These are phyloP conservation scores for Coregonus suidteri DNA, from an alignment of 2,797 vertebrate species.

Conservation along the genomic window DNA sequence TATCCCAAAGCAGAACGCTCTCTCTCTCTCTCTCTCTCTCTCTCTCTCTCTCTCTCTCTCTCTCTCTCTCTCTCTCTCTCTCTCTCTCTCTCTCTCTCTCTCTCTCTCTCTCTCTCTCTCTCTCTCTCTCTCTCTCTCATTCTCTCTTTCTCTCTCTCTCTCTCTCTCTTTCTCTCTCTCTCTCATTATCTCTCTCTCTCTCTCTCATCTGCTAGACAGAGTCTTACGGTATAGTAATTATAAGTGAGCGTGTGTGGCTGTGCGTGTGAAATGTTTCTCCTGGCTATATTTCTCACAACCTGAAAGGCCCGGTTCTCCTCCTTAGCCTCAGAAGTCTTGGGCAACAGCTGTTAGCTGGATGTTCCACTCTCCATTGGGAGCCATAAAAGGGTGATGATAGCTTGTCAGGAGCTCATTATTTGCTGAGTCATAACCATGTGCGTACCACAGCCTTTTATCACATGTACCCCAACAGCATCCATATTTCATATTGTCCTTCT, in stretches of 20 bases:
- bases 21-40: no score
- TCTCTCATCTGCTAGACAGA: slow-evolving; percentile 6
- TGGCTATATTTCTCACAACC: slow-evolving; percentile 46
- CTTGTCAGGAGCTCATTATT: slow-evolving; percentile 15
- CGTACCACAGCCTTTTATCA: no score
- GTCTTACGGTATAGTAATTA: slow-evolving; percentile 31
- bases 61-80: no score
- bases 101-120: neutral
- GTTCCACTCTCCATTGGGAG: slow-evolving; percentile 25
- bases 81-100: no score
- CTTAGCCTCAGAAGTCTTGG: slow-evolving; percentile 24
- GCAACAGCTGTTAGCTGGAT: slow-evolving; percentile 30
- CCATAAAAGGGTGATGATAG: neutral
- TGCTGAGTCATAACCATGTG: neutral
- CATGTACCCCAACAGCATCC: no score
- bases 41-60: no score
- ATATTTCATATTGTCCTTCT: no score
- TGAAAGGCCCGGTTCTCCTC: slow-evolving; percentile 1
- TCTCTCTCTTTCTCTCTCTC: slow-evolving; percentile 18
- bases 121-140: slow-evolving; percentile 8
- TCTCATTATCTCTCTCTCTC: neutral
- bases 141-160: neutral
- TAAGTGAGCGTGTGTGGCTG: slow-evolving; percentile 31
- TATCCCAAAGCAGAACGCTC: neutral
- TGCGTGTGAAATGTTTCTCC: slow-evolving; percentile 52